phyloP scores from a whole-genome alignment of 2,888 invertebrate genomes.

The Exephanes ischioxanthus region DNA sequence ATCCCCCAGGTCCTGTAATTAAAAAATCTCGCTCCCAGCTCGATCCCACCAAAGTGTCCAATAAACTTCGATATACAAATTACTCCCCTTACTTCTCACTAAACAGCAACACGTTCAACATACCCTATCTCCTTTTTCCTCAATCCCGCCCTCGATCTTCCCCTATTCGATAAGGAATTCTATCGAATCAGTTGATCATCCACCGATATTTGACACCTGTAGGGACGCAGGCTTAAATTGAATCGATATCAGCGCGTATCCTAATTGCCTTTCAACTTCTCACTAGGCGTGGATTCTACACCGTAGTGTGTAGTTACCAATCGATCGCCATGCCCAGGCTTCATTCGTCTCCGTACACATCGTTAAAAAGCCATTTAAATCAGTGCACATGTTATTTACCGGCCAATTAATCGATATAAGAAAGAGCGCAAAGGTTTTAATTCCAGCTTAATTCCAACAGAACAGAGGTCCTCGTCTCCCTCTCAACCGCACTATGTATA shows the following conservation, averaged over 20 bases:
- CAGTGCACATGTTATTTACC: neutral
- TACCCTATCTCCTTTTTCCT: too few relatives aligned
- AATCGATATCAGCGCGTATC: constrained; percentile 13
- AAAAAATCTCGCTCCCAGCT: neutral
- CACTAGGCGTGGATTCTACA: neutral
- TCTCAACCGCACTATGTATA: neutral
- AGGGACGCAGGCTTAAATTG: neutral
- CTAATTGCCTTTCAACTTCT: constrained; percentile 37
- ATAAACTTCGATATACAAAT: constrained; percentile 24
- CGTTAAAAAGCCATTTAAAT: neutral
- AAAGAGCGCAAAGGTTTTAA: neutral
- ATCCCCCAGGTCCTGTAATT: neutral
- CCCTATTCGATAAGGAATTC: constrained; percentile 15
- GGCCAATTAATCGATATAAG: neutral
- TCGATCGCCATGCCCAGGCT: constrained; percentile 33
- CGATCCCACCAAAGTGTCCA: neutral
- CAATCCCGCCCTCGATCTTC: neutral
- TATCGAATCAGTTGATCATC: constrained; percentile 6
- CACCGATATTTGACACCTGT: neutral
- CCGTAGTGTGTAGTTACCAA: constrained; percentile 19
- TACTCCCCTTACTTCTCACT: neutral
- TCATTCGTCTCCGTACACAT: constrained; percentile 16
- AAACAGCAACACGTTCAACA: neutral
- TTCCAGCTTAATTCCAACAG: neutral
- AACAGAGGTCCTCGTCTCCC: neutral